Conservation (phyloP, 2,113 vertebrate species). For the Melierax canorus region DNA sequence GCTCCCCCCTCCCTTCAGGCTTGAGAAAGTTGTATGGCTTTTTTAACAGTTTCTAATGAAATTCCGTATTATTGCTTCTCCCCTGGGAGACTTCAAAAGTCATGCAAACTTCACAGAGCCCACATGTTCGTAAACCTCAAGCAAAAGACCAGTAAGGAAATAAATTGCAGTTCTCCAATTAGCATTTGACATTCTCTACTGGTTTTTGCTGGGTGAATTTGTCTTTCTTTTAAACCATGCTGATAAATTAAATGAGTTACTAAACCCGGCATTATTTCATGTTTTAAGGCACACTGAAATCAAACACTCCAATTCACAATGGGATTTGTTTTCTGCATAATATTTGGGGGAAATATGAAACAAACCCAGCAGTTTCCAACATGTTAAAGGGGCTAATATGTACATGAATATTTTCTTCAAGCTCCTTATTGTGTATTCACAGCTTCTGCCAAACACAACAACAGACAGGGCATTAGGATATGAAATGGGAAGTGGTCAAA, state of each 20-base stretch:
- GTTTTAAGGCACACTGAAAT: conserved; percentile 25
- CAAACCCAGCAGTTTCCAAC: background rate
- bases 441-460: conserved; percentile 41
- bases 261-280: background rate
- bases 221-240: background rate
- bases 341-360: background rate
- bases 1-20: background rate
- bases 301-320: background rate
- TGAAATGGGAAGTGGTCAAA: conserved; percentile 40
- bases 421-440: conserved; percentile 11
- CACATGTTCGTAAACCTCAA: background rate
- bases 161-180: conserved; percentile 5
- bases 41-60: conserved; percentile 40
- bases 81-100: conserved; percentile 31
- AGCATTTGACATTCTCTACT: conserved; percentile 10
- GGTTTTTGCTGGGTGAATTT: background rate
- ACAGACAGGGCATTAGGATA: conserved; percentile 14
- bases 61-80: conserved; percentile 3
- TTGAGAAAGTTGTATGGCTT: conserved; percentile 10
- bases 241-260: conserved; percentile 16
- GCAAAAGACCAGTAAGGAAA: conserved; percentile 20
- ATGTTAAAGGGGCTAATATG: background rate
- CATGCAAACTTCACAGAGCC: conserved; percentile 31
- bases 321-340: conserved; percentile 1
- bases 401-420: conserved; percentile 1